Evolutionary conservation across 2,113 vertebrate genomes (phyloP), one percentile per base, ranked within the genome.

Genomic region (Montifringilla adamsi): DNA sequence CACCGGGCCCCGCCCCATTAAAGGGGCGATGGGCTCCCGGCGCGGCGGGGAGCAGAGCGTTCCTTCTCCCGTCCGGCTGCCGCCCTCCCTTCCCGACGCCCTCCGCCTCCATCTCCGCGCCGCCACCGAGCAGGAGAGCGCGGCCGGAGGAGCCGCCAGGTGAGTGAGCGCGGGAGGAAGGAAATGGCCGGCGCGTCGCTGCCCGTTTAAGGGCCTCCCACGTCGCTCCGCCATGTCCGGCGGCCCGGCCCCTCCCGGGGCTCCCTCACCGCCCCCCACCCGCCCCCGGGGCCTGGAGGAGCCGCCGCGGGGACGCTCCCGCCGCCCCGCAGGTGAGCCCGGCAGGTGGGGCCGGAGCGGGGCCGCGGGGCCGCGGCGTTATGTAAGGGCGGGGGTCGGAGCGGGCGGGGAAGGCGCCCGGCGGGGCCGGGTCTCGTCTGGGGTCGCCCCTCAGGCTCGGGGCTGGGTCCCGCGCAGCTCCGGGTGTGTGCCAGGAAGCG

Each of bases 171-270:
- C 2, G 44, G 50, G 7, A 37, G 12, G 49, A 7, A n/a, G 49
- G 44, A 37, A 41, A 19, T 1, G 19, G 55, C 6, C 22, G 26
- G 30, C 4, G 19, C 8, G 73, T 23, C 19, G 27, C 62, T 63
- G 75, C 89, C 93, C 16, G 3, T 89, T 94, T 94, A 94, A 92
- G 63, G 52, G 62, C 89, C 89, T 76, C 89, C 89, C 74, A 49
- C 56, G 15, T 30, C 80, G 56, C 74, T 88, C 93, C 89, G 84
- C 89, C 89, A 91, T 88, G 68, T 69, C 55, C 79, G 20, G 49
- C 24, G 62, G 44, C 50, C 78, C 93, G 62, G 79, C 89, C 72
- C 55, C 44, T 63, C 55, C 31, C 27, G 68, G 56, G 68, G 68
- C 68, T 75, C 78, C 84, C 62, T 49, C 43, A 3, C 63, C 56